Conservation (phyloP, 2,113 vertebrate genomes). For the Tragelaphus buxtoni region DNA sequence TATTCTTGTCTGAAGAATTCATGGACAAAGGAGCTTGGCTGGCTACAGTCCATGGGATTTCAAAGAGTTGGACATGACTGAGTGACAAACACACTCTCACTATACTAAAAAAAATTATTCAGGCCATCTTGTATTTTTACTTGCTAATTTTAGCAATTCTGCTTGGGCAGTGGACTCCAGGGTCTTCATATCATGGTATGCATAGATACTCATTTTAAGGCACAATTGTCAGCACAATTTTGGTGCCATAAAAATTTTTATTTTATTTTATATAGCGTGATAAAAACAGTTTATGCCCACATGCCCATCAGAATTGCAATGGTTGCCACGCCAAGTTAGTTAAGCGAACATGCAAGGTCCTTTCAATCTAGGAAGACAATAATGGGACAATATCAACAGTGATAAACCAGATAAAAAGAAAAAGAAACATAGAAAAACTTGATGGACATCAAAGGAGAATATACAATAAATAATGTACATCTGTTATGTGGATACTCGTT, state of each 20-base stretch:
- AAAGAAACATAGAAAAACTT: slow-evolving; percentile 42
- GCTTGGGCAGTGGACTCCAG: background rate
- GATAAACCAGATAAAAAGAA: slow-evolving; percentile 53
- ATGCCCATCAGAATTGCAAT: background rate
- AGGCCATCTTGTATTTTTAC: background rate
- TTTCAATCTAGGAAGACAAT: slow-evolving; percentile 25
- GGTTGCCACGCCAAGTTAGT: slow-evolving; percentile 39
- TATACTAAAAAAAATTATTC: background rate
- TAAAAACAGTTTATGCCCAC: background rate
- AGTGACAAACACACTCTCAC: background rate
- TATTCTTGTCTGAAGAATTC: background rate
- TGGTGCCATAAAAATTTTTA: background rate
- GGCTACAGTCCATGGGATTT: background rate
- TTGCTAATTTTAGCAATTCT: background rate
- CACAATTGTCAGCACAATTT: background rate
- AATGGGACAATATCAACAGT: background rate
- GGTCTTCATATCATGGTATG: background rate
- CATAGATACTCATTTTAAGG: background rate
- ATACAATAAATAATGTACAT: slow-evolving; percentile 50
- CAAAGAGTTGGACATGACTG: background rate
- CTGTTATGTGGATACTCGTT: slow-evolving; percentile 38
- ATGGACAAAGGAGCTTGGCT: background rate
- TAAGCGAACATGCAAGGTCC: background rate
- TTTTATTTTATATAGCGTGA: background rate
- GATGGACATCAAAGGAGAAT: slow-evolving; percentile 50